Evolutionary conservation across 1,140 invertebrate genomes (phyloP).

Genomic region (Dreissena polymorpha): DNA sequence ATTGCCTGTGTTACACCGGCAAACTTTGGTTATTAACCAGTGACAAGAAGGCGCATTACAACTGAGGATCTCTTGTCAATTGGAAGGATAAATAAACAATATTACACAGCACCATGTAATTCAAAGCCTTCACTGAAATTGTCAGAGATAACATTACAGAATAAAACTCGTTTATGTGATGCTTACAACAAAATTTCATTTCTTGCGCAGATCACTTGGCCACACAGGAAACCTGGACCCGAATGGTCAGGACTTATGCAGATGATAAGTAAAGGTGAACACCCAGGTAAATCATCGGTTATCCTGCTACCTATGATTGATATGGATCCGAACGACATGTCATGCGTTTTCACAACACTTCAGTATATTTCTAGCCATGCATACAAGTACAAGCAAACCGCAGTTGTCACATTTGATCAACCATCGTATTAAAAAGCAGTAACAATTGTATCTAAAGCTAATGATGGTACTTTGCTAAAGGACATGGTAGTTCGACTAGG

Average conservation of each 20-base stretch:
- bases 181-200: background rate
- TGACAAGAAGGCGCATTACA: background rate
- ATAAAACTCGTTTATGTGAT: background rate
- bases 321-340: conserved; percentile 63
- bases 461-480: conserved; percentile 22
- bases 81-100: background rate
- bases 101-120: background rate
- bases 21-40: background rate
- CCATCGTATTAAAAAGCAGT: conserved; percentile 64
- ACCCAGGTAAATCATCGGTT: conserved; percentile 60
- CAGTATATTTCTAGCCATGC: conserved; percentile 56
- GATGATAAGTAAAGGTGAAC: conserved; percentile 34
- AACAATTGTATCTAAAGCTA: conserved; percentile 43
- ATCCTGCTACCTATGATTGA: conserved; percentile 68
- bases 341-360: conserved; percentile 67
- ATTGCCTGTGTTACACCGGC: conserved; percentile 55
- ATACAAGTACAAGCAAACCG: conserved; percentile 34
- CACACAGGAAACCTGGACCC: background rate
- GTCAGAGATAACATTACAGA: conserved; percentile 6
- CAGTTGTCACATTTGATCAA: conserved; percentile 67
- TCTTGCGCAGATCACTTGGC: background rate
- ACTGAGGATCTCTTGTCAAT: conserved; percentile 9
- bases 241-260: conserved; percentile 53
- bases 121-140: background rate
- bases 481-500: conserved; percentile 44